Evolutionary conservation across 2,888 invertebrate genomes (phyloP), one percentile per base, ranked within the genome.

Genomic region (Plagodis dolabraria): DNA sequence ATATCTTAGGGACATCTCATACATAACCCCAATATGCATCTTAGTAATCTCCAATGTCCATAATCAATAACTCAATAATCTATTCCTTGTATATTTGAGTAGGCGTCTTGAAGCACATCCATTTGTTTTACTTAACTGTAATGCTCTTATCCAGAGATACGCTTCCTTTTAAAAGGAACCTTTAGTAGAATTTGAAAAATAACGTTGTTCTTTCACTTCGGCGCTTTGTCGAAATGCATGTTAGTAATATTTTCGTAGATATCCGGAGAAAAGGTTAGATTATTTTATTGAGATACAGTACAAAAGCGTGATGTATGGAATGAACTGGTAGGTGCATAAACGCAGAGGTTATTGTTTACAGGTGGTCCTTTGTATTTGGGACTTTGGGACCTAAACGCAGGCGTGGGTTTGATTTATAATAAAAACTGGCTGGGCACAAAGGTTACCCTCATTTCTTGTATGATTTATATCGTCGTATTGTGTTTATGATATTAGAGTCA

Each of bases 51-150:
- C 43, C 33, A 43, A 61, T 57, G 52, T 75, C 75, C 74, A 70
- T 75, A 75, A 86, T 82, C 83, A 83, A 83, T 86, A 80, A 82
- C 74, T 77, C 46, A 76, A 78, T 79, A 81, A 82, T 79, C 79
- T 75, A 74, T 79, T 78, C 76, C 77, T 76, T 67, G 68, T 76
- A 74, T 72, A 85, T 80, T 63, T 64, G 58, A 54, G 84, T 78
- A 72, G 86, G 85, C 77, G 83, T 74, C 59, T 72, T 77, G 77
- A 77, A 82, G 76, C 66, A 71, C 68, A 72, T 77, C 76, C 85
- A 87, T 88, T 88, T 87, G 87, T 88, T 86, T 86, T 82, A 86
- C 86, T 87, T 87, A 85, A 77, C 76, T 76, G 76, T 81, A 83
- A 86, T 83, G 76, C 83, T 77, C 82, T 85, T 83, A 83, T 75